Conservation (phyloP, 2,888 invertebrate species). For the Ceramica pisi region DNA sequence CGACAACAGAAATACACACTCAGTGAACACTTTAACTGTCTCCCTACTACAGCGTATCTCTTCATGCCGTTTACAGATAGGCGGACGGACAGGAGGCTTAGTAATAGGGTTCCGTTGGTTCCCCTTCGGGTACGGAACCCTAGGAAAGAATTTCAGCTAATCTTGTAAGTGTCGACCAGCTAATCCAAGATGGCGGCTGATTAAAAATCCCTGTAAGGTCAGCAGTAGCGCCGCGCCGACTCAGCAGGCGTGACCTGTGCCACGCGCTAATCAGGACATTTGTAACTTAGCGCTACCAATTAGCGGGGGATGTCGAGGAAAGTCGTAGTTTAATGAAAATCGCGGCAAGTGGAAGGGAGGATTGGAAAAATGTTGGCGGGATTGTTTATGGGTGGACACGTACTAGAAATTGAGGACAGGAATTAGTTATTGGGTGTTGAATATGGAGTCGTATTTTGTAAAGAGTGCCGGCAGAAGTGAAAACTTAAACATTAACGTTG, state of each 20-base stretch:
- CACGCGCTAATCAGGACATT: constrained; percentile 20
- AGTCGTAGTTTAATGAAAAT: constrained; percentile 6
- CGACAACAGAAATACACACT: too few species aligned
- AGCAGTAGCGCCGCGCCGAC: constrained; percentile 9
- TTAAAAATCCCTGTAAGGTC: constrained; percentile 30
- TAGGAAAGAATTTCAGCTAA: background rate
- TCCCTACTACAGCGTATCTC: too few species aligned
- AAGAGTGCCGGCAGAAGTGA: too few species aligned
- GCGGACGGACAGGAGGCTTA: too few species aligned
- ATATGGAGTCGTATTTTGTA: too few species aligned
- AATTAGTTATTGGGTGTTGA: background rate
- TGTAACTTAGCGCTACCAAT: constrained; percentile 29
- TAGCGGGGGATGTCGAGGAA: background rate
- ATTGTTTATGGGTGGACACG: background rate
- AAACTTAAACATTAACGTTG: too few species aligned
- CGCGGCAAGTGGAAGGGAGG: background rate
- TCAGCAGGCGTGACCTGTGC: constrained; percentile 23
- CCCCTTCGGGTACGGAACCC: too few species aligned
- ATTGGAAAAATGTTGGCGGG: background rate
- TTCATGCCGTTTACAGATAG: too few species aligned
- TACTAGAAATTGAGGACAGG: background rate
- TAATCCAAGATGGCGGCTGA: constrained; percentile 28
- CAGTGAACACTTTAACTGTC: too few species aligned
- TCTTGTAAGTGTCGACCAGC: background rate
- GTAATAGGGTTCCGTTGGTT: too few species aligned